These are phyloP conservation scores for Lasioglossum zephyrum DNA, from an alignment of 2,888 invertebrate species.

Conservation along the genomic window DNA sequence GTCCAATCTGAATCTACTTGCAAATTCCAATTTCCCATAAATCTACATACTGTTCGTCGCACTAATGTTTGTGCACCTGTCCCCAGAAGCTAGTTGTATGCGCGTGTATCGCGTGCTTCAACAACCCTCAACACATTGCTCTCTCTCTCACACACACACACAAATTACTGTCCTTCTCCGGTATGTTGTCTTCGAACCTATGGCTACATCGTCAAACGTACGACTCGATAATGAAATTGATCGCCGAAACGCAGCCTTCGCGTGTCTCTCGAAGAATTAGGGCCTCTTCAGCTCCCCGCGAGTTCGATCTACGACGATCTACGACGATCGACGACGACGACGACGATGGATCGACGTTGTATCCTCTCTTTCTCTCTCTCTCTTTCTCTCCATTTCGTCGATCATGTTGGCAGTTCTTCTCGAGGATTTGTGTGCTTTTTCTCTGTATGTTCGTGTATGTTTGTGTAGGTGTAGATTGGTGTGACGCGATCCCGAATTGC, in stretches of 20 bases:
- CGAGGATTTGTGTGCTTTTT: conserved; percentile 6
- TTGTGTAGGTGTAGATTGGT: conserved; percentile 11
- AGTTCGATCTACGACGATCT: background rate
- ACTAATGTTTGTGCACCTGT: no score
- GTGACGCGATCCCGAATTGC: conserved; percentile 8
- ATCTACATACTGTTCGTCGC: background rate
- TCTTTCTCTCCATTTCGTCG: background rate
- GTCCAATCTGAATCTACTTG: no score
- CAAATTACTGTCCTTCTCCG: background rate
- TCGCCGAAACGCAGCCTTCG: conserved; percentile 1
- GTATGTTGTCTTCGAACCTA: background rate
- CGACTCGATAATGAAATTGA: conserved; percentile 1
- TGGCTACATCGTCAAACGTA: conserved; percentile 1
- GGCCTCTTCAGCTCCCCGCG: conserved; percentile 18
- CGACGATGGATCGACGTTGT: background rate
- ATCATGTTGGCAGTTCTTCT: conserved; percentile 18
- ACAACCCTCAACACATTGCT: background rate
- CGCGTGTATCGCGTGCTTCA: conserved; percentile 31
- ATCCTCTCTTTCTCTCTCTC: background rate
- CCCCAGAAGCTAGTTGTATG: conserved; percentile 29
- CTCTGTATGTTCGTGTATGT: conserved; percentile 15
- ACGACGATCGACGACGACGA: background rate
- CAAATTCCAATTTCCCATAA: background rate
- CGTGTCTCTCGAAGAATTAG: conserved; percentile 12
- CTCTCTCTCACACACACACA: background rate